A percentile compares a stretch with the other conserved stretches of the same genome.
Conservation (phyloP, 2,113 vertebrate species). For the Cyprinodon variegatus region DNA sequence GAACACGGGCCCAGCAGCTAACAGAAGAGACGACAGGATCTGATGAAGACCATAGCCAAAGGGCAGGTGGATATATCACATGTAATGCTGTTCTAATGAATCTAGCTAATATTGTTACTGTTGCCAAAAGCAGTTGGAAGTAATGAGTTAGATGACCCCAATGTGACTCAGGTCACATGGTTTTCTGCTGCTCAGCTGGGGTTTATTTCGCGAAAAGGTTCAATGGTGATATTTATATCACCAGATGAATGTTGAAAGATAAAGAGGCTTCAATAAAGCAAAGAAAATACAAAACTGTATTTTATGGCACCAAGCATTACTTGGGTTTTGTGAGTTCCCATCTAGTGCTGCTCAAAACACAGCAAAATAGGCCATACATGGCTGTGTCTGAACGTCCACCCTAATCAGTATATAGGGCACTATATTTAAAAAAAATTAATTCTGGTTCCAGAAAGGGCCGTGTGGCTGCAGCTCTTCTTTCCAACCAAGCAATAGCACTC, state of each 20-base stretch:
- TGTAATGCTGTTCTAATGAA: slow-evolving; percentile 55
- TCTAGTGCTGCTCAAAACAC: background rate
- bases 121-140: slow-evolving; percentile 40
- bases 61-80: slow-evolving; percentile 36
- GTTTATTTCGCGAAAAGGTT: slow-evolving; percentile 14
- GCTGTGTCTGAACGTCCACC: no score
- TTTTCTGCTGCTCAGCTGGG: slow-evolving; percentile 17
- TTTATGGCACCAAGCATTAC: background rate
- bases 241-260: slow-evolving; percentile 4
- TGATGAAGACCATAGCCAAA: slow-evolving; percentile 57
- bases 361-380: no score
- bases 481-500: no score
- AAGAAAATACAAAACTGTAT: background rate
- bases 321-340: background rate
- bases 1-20: slow-evolving; percentile 52
- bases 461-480: no score
- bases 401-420: no score
- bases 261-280: background rate
- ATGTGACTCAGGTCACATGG: slow-evolving; percentile 13
- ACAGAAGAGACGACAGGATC: slow-evolving; percentile 51
- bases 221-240: background rate
- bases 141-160: slow-evolving; percentile 34
- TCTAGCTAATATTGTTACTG: slow-evolving; percentile 59
- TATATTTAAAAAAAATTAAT: no score
- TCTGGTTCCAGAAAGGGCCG: no score